phyloP scores from a whole-genome alignment of 2,113 vertebrate species.

The Danio rerio region DNA sequence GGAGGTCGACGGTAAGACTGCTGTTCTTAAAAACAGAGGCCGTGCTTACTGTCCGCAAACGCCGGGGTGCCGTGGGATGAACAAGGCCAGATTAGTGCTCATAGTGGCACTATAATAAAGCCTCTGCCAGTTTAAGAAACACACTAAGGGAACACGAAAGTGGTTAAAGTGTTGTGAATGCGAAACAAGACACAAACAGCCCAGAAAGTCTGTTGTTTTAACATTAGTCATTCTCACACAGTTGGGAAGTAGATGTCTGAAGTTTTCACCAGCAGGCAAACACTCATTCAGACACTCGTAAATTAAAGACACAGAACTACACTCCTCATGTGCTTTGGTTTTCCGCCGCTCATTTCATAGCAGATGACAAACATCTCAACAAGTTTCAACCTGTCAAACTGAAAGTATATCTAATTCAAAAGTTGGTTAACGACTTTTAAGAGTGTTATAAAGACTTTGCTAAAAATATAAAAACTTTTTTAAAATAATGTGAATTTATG shows the following conservation, averaged over 20 bases:
- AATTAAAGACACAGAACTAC: conserved; percentile 13
- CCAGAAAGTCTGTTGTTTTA: background rate
- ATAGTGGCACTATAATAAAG: background rate
- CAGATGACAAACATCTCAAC: background rate
- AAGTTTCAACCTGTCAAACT: background rate
- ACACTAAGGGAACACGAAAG: background rate
- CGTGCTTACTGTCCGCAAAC: conserved; percentile 10
- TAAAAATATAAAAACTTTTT: background rate
- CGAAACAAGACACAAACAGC: conserved; percentile 24
- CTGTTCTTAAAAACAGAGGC: conserved; percentile 2
- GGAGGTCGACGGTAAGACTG: conserved; percentile 11
- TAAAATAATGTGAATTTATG: no score
- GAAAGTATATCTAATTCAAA: background rate
- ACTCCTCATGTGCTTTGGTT: background rate
- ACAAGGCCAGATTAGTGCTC: background rate
- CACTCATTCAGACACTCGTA: background rate
- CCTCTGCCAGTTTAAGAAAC: background rate
- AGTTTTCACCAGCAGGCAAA: conserved; percentile 1
- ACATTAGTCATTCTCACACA: conserved; percentile 7
- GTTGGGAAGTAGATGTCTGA: background rate
- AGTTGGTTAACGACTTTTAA: background rate
- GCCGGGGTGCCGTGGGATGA: conserved; percentile 10
- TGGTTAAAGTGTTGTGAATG: background rate
- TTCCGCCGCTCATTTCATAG: background rate
- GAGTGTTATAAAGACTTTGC: background rate